These are phyloP conservation scores for Pogonophryne albipinna DNA, from an alignment of 2,797 vertebrate genomes.

Conservation along the genomic window DNA sequence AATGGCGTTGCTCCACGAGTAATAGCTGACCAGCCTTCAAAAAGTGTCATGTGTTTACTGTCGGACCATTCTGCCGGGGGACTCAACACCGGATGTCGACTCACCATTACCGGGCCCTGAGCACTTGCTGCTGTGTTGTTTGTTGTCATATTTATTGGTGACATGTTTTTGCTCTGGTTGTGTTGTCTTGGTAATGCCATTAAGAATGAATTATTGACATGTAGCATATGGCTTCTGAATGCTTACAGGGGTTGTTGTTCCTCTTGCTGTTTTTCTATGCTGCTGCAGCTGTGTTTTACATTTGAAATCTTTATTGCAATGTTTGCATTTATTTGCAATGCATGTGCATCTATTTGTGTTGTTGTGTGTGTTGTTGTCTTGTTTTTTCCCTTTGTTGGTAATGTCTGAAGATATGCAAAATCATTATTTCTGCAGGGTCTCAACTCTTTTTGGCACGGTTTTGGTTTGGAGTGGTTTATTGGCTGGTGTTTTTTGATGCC, in stretches of 20 bases:
- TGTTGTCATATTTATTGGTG: background rate
- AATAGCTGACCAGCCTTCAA: too few species aligned
- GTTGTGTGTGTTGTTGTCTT: background rate
- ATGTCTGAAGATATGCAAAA: background rate
- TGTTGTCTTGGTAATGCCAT: background rate
- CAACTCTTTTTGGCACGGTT: background rate
- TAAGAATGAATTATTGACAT: background rate
- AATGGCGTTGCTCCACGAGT: background rate
- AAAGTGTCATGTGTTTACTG: background rate
- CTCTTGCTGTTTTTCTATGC: background rate
- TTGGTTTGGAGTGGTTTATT: background rate
- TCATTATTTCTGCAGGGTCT: background rate
- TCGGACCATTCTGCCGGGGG: background rate
- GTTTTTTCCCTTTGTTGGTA: background rate
- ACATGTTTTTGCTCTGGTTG: too few species aligned
- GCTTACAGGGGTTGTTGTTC: background rate
- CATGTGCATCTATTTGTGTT: background rate
- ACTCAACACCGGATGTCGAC: background rate
- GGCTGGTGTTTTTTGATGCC: background rate
- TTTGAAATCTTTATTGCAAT: background rate
- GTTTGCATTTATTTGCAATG: background rate
- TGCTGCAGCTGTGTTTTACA: background rate
- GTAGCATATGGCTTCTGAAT: background rate
- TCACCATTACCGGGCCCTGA: background rate
- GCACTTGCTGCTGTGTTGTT: background rate